Evolutionary conservation across 2,888 invertebrate genomes (phyloP).

Genomic region (Catocala sponsa): DNA sequence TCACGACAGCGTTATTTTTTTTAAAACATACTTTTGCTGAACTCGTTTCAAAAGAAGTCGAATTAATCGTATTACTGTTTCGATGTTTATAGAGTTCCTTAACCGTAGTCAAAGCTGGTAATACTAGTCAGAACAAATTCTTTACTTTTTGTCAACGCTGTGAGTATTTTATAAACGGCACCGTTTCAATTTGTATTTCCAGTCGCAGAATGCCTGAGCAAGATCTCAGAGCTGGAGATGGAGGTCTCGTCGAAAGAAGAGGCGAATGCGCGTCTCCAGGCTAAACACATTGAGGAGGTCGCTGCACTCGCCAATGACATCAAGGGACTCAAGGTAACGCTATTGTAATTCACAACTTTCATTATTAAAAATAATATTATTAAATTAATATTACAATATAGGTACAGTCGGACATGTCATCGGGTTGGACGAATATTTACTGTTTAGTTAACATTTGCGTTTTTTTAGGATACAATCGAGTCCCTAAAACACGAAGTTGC

Average conservation of each 20-base stretch:
- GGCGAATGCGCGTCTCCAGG: constrained; percentile 82
- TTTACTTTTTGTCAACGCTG: neutral
- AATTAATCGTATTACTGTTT: neutral
- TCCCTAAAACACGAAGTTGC: constrained; percentile 82
- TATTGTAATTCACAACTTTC: constrained; percentile 21
- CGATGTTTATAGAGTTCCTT: neutral
- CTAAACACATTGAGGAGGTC: constrained; percentile 80
- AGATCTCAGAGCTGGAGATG: constrained; percentile 87
- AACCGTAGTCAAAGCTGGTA: neutral
- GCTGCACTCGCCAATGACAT: constrained; percentile 78
- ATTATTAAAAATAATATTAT: constrained; percentile 21
- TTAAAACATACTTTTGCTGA: too few relatives aligned
- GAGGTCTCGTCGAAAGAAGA: constrained; percentile 86
- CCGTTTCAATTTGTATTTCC: constrained; percentile 22
- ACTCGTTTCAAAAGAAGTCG: neutral
- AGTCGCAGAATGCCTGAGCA: constrained; percentile 89
- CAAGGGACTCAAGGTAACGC: constrained; percentile 80
- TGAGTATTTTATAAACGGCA: neutral
- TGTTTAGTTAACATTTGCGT: too few relatives aligned
- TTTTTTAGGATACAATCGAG: constrained; percentile 80
- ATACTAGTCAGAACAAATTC: neutral
- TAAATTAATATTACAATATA: constrained; percentile 26
- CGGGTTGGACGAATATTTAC: too few relatives aligned
- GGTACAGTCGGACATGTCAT: neutral
- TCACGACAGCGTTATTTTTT: too few relatives aligned